phyloP scores from a whole-genome alignment of 2,113 vertebrate genomes.

The Orycteropus afer region DNA sequence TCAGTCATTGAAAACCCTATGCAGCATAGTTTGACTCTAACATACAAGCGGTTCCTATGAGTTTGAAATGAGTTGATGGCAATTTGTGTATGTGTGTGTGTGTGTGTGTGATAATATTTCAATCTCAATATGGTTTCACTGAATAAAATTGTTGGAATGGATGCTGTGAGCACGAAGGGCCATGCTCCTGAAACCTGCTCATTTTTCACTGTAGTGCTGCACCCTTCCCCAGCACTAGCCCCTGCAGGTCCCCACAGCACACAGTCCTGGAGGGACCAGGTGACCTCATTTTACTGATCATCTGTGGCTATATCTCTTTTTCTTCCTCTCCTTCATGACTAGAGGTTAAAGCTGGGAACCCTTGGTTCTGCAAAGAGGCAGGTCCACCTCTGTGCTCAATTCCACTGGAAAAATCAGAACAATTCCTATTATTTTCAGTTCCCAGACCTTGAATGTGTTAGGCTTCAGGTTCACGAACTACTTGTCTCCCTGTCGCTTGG shows the following conservation, averaged over 20 bases:
- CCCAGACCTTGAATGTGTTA: constrained; percentile 82
- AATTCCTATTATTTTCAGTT: constrained; percentile 84
- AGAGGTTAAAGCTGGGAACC: background rate
- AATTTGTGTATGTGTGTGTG: background rate
- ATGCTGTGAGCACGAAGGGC: background rate
- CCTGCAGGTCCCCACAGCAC: background rate
- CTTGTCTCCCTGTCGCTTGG: constrained; percentile 75
- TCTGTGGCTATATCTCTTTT: background rate
- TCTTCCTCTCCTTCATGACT: background rate
- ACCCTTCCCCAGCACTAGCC: too few relatives aligned
- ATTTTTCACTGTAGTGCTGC: background rate
- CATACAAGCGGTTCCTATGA: background rate
- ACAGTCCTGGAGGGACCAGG: background rate
- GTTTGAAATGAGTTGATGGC: background rate
- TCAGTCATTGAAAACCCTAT: background rate
- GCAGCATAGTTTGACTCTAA: background rate
- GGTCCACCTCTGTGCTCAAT: background rate
- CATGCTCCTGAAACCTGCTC: background rate
- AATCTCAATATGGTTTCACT: background rate
- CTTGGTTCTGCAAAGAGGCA: background rate
- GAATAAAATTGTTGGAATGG: background rate
- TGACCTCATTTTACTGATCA: background rate
- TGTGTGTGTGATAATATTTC: background rate
- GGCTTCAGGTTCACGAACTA: constrained; percentile 84
- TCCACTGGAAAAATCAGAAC: constrained; percentile 74